phyloP scores from a whole-genome alignment of 1,140 invertebrate species.

The Hyles vespertilio region DNA sequence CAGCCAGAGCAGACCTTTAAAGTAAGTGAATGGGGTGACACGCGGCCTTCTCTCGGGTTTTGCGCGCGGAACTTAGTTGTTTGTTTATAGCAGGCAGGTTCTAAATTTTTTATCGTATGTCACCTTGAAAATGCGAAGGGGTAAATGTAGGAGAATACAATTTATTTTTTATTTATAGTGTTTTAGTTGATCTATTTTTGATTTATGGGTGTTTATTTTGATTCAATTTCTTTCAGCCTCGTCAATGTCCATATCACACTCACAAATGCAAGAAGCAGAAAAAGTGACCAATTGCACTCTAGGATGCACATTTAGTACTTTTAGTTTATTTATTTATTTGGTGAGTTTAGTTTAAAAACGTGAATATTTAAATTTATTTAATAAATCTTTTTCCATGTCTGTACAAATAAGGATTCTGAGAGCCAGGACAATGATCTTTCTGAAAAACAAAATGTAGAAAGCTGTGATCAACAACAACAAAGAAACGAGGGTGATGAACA shows the following conservation, averaged over 20 bases:
- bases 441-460: background rate
- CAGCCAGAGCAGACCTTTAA: conserved; percentile 46
- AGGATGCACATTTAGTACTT: too few species aligned
- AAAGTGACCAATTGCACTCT: background rate
- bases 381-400: conserved; percentile 56
- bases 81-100: conserved; percentile 13
- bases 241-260: conserved; percentile 50
- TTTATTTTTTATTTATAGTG: background rate
- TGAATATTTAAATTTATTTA: conserved; percentile 15
- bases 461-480: background rate
- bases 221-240: conserved; percentile 54
- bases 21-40: conserved; percentile 42
- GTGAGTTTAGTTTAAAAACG: background rate
- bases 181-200: too few species aligned
- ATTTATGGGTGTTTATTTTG: conserved; percentile 1
- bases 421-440: conserved; percentile 8
- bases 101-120: conserved; percentile 2
- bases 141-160: background rate
- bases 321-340: too few species aligned
- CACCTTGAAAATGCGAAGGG: conserved; percentile 17
- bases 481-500: conserved; percentile 5
- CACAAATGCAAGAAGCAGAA: conserved; percentile 25
- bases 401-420: conserved; percentile 45
- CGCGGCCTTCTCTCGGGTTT: conserved; percentile 18
- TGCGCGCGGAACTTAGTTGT: conserved; percentile 29